phyloP scores from a whole-genome alignment of 2,888 invertebrate genomes.

The Rotaria sp. region DNA sequence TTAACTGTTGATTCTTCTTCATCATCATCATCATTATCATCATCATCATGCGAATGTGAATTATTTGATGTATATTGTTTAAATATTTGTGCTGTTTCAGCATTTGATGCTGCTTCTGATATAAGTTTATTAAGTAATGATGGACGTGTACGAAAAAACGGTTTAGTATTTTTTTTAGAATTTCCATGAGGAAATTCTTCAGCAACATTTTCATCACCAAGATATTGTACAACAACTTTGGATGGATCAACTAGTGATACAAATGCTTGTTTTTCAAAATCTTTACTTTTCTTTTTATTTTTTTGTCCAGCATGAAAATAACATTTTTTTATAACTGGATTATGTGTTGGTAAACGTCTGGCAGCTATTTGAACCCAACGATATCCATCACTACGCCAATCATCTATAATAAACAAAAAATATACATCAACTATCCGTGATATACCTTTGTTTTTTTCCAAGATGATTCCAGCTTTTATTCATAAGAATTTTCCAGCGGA shows the following conservation, averaged over 20 bases:
- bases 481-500: slow-evolving; percentile 11
- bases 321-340: slow-evolving; percentile 25
- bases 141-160: slow-evolving; percentile 28
- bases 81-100: slow-evolving; percentile 12
- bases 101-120: background rate
- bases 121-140: slow-evolving; percentile 13
- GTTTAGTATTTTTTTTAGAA: slow-evolving; percentile 20
- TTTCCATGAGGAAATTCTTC: slow-evolving; percentile 27
- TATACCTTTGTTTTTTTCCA: slow-evolving; percentile 25
- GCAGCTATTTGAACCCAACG: slow-evolving; percentile 29
- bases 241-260: slow-evolving; percentile 9
- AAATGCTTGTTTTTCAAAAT: slow-evolving; percentile 30
- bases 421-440: background rate
- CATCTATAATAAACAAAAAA: slow-evolving; percentile 26
- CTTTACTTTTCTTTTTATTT: slow-evolving; percentile 22
- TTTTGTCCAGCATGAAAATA: slow-evolving; percentile 30
- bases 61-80: background rate
- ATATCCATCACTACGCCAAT: slow-evolving; percentile 27
- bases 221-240: slow-evolving; percentile 22
- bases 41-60: background rate
- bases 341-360: slow-evolving; percentile 21
- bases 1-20: background rate
- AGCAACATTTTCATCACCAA: slow-evolving; percentile 17
- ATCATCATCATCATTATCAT: slow-evolving; percentile 4
- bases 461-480: slow-evolving; percentile 13